Conservation (phyloP, 2,888 invertebrate species). For the Amblyjoppa fuscipennis region DNA sequence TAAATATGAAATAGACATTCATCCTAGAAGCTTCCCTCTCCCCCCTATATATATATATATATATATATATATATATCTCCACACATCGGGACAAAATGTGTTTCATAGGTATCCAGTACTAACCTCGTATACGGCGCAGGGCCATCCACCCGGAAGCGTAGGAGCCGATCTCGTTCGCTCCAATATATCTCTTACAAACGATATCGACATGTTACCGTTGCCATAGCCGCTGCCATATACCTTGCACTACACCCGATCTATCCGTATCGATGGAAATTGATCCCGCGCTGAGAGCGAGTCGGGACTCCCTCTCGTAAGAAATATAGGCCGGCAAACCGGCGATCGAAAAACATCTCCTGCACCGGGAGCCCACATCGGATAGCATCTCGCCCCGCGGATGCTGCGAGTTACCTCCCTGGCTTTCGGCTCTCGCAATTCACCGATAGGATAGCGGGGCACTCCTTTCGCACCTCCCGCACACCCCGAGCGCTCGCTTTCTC, state of each 20-base stretch:
- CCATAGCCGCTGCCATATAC: slow-evolving; percentile 25
- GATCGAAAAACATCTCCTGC: slow-evolving; percentile 56
- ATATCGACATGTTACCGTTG: slow-evolving; percentile 62
- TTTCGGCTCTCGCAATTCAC: slow-evolving; percentile 40
- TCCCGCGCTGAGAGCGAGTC: slow-evolving; percentile 11
- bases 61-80: background rate
- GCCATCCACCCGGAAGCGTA: slow-evolving; percentile 19
- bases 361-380: slow-evolving; percentile 33
- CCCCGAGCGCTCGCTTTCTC: slow-evolving; percentile 3
- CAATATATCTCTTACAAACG: slow-evolving; percentile 64
- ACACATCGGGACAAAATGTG: slow-evolving; percentile 42
- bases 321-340: slow-evolving; percentile 45
- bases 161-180: slow-evolving; percentile 30
- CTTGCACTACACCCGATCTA: slow-evolving; percentile 11
- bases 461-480: slow-evolving; percentile 29
- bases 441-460: background rate
- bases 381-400: slow-evolving; percentile 34
- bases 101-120: slow-evolving; percentile 41
- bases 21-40: slow-evolving; percentile 32
- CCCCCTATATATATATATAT: background rate
- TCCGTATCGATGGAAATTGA: slow-evolving; percentile 55
- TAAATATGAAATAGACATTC: slow-evolving; percentile 62
- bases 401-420: slow-evolving; percentile 6
- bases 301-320: slow-evolving; percentile 37
- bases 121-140: slow-evolving; percentile 18